phyloP scores from a whole-genome alignment of 2,113 vertebrate genomes.

The Eurystomus gularis region DNA sequence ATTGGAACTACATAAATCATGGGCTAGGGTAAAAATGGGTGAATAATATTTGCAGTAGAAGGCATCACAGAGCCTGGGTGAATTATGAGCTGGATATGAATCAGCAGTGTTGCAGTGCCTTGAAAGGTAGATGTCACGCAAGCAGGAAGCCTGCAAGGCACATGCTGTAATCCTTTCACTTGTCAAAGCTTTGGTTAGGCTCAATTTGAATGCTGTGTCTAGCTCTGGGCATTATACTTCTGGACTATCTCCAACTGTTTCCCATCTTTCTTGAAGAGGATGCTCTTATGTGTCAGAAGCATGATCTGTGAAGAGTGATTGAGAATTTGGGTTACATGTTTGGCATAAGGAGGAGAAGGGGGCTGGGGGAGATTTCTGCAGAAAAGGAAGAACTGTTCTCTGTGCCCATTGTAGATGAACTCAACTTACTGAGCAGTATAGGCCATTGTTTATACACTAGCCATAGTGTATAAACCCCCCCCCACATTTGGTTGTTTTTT shows the following conservation, averaged over 20 bases:
- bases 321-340: background rate
- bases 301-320: background rate
- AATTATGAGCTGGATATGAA: background rate
- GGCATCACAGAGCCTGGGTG: background rate
- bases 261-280: background rate
- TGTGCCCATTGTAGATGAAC: background rate
- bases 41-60: background rate
- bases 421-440: background rate
- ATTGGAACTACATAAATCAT: background rate
- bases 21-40: background rate
- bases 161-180: background rate
- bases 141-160: slow-evolving; percentile 21
- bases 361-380: background rate
- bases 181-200: slow-evolving; percentile 11
- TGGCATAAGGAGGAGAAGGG: background rate
- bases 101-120: background rate
- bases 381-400: background rate
- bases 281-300: background rate
- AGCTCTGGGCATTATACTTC: background rate
- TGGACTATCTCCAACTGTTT: background rate
- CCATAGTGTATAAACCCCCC: too few species aligned
- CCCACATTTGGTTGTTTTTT: background rate
- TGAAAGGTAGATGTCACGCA: background rate
- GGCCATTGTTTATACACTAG: background rate
- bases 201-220: background rate